Conservation (phyloP, 2,113 vertebrate species). For the Chelonoidis abingdonii region DNA sequence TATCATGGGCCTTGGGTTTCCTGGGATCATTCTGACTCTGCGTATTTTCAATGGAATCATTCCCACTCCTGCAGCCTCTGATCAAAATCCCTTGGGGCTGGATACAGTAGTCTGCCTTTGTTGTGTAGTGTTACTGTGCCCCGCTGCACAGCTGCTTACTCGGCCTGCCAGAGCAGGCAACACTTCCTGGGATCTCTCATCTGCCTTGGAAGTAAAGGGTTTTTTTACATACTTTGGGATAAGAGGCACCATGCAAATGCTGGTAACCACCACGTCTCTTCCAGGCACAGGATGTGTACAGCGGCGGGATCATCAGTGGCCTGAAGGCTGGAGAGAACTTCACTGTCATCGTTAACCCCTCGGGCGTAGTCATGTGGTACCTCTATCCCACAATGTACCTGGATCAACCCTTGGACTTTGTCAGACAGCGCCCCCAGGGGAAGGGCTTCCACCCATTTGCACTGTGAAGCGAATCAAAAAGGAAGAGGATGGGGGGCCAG, state of each 20-base stretch:
- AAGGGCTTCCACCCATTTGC: fast-evolving
- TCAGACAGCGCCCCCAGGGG: fast-evolving
- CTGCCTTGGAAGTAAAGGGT: not conserved
- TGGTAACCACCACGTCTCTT: not conserved
- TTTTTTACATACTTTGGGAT: not conserved
- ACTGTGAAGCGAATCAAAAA: not conserved
- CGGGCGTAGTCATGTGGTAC: conserved; percentile 95
- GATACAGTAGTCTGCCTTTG: not conserved
- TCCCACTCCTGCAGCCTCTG: not conserved
- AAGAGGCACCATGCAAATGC: not conserved
- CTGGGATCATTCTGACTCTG: not conserved
- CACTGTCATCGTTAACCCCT: conserved; percentile 88
- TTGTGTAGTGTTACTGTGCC: not conserved
- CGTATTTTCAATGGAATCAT: not conserved
- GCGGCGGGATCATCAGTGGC: conserved; percentile 26
- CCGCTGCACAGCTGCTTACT: not conserved
- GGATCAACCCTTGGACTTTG: fast-evolving
- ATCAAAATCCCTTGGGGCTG: not conserved
- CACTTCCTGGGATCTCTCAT: not conserved
- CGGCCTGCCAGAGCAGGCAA: not conserved
- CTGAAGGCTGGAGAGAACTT: conserved; percentile 82
- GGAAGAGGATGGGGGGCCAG: fast-evolving
- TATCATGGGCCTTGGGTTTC: not conserved
- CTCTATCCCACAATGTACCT: conserved; percentile 72
- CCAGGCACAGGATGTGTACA: conserved; percentile 84